These are phyloP conservation scores for Chelmon rostratus DNA, from an alignment of 2,797 vertebrate genomes.

Conservation along the genomic window DNA sequence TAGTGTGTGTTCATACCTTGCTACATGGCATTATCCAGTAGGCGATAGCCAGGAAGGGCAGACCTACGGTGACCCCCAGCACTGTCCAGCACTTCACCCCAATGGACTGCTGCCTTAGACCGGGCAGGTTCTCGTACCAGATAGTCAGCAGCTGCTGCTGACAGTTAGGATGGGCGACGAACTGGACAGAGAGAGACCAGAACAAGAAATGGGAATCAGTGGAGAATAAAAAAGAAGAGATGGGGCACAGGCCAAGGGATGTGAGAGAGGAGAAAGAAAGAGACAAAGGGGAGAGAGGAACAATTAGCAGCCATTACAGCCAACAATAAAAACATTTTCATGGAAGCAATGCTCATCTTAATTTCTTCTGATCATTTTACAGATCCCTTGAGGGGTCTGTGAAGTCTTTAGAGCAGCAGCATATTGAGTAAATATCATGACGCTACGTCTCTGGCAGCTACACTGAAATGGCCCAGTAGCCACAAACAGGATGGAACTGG, in stretches of 20 bases:
- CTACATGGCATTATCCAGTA: constrained; percentile 98
- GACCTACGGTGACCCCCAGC: constrained; percentile 93
- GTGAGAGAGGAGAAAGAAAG: neutral
- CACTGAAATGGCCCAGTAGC: constrained; percentile 3
- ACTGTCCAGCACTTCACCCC: constrained; percentile 96
- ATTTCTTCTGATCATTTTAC: neutral
- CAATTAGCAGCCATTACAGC: neutral
- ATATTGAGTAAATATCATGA: constrained; percentile 11
- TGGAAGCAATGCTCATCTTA: neutral
- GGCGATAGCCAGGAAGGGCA: constrained; percentile 95
- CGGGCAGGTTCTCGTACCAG: constrained; percentile 98
- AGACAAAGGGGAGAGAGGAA: neutral
- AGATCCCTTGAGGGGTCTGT: neutral
- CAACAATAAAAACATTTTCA: neutral
- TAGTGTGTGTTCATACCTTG: constrained; percentile 87
- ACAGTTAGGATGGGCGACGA: constrained; percentile 98
- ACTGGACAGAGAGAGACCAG: constrained; percentile 80
- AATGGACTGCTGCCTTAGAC: constrained; percentile 94
- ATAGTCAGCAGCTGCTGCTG: constrained; percentile 98
- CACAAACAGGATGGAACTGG: neutral
- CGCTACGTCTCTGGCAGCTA: neutral
- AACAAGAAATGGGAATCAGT: constrained; percentile 5
- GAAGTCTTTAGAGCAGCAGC: constrained; percentile 5
- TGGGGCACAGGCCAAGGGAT: neutral
- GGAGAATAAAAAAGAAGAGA: neutral